phyloP scores from a whole-genome alignment of 1,140 invertebrate species.

The Cephus cinctus region DNA sequence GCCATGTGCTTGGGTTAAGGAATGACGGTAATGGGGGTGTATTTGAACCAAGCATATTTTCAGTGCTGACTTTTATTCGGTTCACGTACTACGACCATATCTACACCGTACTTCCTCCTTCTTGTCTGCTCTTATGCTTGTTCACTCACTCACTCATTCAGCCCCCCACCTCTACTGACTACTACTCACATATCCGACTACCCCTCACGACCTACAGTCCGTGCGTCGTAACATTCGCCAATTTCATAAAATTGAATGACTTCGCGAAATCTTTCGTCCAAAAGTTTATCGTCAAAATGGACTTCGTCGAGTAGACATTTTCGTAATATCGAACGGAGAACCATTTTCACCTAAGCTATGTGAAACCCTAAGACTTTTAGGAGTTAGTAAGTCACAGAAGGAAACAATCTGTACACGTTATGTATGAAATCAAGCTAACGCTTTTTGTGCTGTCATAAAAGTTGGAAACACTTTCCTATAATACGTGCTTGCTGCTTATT shows the following conservation, averaged over 20 bases:
- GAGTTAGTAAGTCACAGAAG: no score
- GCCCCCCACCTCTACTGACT: background rate
- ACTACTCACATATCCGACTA: conserved; percentile 9
- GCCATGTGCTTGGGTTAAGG: background rate
- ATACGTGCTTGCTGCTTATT: no score
- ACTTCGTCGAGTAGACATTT: no score
- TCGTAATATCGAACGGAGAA: no score
- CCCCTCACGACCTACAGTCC: conserved; percentile 10
- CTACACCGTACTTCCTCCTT: conserved; percentile 1
- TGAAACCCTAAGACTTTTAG: no score
- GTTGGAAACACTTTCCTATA: no score
- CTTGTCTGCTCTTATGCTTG: conserved; percentile 8
- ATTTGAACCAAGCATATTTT: conserved; percentile 30
- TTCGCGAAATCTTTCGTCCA: conserved; percentile 10
- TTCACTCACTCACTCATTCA: background rate
- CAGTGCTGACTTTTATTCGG: conserved; percentile 26
- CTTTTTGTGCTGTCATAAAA: no score
- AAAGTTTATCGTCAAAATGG: conserved; percentile 26
- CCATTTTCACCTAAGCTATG: no score
- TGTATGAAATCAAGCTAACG: no score
- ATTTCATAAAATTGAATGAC: conserved; percentile 29
- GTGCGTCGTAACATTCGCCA: conserved; percentile 21
- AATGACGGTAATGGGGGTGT: background rate
- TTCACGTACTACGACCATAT: conserved; percentile 27
- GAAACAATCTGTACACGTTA: no score